phyloP scores from a whole-genome alignment of 2,113 vertebrate species.

The Menura novaehollandiae region DNA sequence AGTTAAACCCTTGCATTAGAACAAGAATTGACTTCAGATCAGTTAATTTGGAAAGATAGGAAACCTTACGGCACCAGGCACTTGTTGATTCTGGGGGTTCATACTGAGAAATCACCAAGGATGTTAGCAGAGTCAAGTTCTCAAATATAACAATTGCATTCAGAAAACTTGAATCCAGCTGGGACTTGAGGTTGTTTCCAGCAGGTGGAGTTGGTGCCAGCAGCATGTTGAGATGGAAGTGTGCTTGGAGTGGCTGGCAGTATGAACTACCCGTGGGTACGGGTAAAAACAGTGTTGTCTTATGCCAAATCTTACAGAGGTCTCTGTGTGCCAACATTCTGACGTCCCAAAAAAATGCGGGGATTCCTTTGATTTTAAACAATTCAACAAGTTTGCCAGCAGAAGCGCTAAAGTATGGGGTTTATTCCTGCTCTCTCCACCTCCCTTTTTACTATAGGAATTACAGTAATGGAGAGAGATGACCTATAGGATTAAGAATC shows the following conservation, averaged over 20 bases:
- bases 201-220: neutral
- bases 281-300: neutral
- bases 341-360: neutral
- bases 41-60: neutral
- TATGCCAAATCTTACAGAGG: neutral
- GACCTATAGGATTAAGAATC: neutral
- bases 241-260: neutral
- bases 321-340: neutral
- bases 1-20: neutral
- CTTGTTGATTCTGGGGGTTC: neutral
- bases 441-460: neutral
- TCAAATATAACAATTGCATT: neutral
- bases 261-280: neutral
- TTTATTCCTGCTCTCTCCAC: neutral
- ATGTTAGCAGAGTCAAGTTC: neutral
- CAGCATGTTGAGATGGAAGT: neutral
- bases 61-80: neutral
- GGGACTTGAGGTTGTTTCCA: neutral
- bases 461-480: neutral
- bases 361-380: slow-evolving; percentile 12
- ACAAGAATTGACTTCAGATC: neutral
- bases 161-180: neutral
- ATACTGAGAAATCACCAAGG: neutral
- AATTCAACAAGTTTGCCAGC: neutral
- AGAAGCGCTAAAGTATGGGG: neutral